Evolutionary conservation across 2,113 vertebrate species (phyloP).

Genomic region (Origma solitaria): DNA sequence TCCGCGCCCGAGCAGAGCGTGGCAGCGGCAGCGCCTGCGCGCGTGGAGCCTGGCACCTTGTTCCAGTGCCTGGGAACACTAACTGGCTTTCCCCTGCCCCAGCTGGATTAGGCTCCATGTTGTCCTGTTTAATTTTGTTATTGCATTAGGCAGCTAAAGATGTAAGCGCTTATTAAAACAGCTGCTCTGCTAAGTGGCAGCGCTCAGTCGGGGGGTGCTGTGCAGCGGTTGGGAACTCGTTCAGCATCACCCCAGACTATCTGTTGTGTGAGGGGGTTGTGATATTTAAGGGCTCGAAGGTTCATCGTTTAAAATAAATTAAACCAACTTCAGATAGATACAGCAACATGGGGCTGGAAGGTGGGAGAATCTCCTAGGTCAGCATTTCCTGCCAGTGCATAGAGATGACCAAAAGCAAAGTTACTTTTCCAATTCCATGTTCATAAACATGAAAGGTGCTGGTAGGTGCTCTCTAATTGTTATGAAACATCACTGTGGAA

Average conservation of each 20-base stretch:
- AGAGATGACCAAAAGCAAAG: background rate
- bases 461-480: background rate
- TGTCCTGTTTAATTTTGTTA: conserved; percentile 11
- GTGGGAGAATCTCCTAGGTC: background rate
- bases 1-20: background rate
- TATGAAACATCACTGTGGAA: background rate
- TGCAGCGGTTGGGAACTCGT: background rate
- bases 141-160: background rate
- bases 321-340: background rate
- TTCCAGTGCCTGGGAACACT: background rate
- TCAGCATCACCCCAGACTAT: background rate
- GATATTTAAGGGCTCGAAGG: background rate
- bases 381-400: background rate
- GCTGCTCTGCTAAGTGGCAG: background rate
- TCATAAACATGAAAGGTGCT: background rate
- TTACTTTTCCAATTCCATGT: background rate
- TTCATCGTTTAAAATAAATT: background rate
- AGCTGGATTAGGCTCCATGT: background rate
- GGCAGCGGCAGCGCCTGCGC: background rate
- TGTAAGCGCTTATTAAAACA: background rate
- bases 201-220: rapidly evolving
- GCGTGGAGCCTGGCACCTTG: rapidly evolving
- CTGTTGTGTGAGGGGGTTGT: background rate
- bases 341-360: background rate
- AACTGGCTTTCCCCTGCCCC: background rate